These are phyloP conservation scores for Amazona guildingii DNA, from an alignment of 2,113 vertebrate genomes.

Conservation along the genomic window DNA sequence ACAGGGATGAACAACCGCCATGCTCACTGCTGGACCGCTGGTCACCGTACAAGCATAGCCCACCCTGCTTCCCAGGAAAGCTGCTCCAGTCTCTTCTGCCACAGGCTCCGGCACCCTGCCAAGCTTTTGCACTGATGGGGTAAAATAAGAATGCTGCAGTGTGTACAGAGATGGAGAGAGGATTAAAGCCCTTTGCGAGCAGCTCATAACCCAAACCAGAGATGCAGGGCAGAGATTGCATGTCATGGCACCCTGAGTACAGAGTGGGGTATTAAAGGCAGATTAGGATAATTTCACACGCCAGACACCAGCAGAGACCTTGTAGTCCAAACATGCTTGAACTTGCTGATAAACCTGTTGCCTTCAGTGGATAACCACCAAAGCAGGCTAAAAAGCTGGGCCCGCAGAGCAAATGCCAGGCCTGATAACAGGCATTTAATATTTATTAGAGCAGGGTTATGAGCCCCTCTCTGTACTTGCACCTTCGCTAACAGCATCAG, in stretches of 20 bases:
- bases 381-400: slow-evolving; percentile 16
- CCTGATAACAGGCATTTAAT: slow-evolving; percentile 54
- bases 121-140: neutral
- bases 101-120: neutral
- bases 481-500: neutral
- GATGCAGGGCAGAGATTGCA: neutral
- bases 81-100: neutral
- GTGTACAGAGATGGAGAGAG: neutral
- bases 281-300: slow-evolving; percentile 23
- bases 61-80: neutral
- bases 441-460: slow-evolving; percentile 39
- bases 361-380: slow-evolving; percentile 34
- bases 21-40: neutral
- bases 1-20: neutral
- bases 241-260: neutral
- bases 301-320: slow-evolving; percentile 46
- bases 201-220: slow-evolving; percentile 24
- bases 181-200: slow-evolving; percentile 17
- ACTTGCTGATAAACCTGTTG: slow-evolving; percentile 64
- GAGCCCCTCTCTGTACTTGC: neutral
- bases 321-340: slow-evolving; percentile 56
- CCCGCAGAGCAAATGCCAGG: neutral
- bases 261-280: slow-evolving; percentile 8
- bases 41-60: neutral
- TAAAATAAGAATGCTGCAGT: neutral